Percentiles rank a stretch among this genome's conserved stretches.
Conservation (phyloP, 2,888 invertebrate genomes). For the Morpho achilles region DNA sequence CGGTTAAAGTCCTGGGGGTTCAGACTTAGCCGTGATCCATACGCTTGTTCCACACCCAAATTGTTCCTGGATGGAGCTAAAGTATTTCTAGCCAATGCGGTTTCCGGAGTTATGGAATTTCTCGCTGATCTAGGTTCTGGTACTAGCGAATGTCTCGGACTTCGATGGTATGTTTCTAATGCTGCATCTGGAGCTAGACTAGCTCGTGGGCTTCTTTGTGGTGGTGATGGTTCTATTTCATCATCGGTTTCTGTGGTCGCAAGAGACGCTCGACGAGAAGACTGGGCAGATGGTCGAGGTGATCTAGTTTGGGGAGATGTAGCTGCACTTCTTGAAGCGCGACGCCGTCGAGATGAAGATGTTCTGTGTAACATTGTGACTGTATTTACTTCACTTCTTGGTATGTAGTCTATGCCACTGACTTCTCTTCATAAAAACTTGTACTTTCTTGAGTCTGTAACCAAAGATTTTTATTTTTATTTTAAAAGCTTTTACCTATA, state of each 20-base stretch:
- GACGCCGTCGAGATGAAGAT: slow-evolving; percentile 82
- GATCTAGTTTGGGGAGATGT: slow-evolving; percentile 81
- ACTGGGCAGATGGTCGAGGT: slow-evolving; percentile 67
- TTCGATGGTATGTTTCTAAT: slow-evolving; percentile 73
- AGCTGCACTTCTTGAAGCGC: slow-evolving; percentile 83
- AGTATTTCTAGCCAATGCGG: slow-evolving; percentile 75
- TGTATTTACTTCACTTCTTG: not conserved
- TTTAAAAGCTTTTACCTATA: no score
- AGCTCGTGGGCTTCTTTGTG: slow-evolving; percentile 75
- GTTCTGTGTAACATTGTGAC: slow-evolving; percentile 81
- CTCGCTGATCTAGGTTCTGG: slow-evolving; percentile 80
- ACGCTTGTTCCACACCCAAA: slow-evolving; percentile 77
- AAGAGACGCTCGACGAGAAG: slow-evolving; percentile 77
- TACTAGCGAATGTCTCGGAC: slow-evolving; percentile 77
- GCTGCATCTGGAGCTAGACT: slow-evolving; percentile 79
- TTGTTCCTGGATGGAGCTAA: slow-evolving; percentile 80
- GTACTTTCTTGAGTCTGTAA: slow-evolving; percentile 10
- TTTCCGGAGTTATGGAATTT: slow-evolving; percentile 82
- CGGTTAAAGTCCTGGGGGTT: slow-evolving; percentile 78
- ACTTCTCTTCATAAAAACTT: not conserved
- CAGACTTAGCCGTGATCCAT: slow-evolving; percentile 77
- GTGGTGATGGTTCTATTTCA: slow-evolving; percentile 65
- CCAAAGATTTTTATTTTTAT: slow-evolving; percentile 4
- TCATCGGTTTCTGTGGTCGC: slow-evolving; percentile 82
- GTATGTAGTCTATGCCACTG: not conserved